These are phyloP conservation scores for Scaptomyza graminum DNA, from an alignment of 1,140 invertebrate species.

Conservation along the genomic window DNA sequence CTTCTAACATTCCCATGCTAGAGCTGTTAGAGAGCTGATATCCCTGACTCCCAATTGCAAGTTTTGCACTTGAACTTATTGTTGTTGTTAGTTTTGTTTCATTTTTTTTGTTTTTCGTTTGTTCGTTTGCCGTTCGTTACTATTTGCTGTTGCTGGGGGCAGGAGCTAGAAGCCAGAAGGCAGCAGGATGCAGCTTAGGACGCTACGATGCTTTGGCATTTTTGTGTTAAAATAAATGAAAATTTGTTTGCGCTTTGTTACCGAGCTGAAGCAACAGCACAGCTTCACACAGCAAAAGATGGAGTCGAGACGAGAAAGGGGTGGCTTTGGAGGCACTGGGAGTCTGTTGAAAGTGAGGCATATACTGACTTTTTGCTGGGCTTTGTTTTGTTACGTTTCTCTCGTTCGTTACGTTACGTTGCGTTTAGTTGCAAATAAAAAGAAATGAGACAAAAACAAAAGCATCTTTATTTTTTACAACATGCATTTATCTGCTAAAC, in stretches of 20 bases:
- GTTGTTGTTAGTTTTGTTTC: slow-evolving; percentile 21
- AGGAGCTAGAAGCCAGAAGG: background rate
- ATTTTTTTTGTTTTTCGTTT: slow-evolving; percentile 14
- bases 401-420: slow-evolving; percentile 61
- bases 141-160: slow-evolving; percentile 34
- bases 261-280: slow-evolving; percentile 40
- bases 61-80: slow-evolving; percentile 69
- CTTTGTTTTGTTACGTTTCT: slow-evolving; percentile 48
- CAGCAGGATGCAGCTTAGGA: slow-evolving; percentile 46
- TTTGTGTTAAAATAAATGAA: slow-evolving; percentile 81
- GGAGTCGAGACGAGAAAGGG: background rate
- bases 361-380: slow-evolving; percentile 48
- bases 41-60: slow-evolving; percentile 70
- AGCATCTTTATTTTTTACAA: slow-evolving; percentile 52
- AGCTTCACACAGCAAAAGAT: slow-evolving; percentile 2
- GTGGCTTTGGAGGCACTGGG: slow-evolving; percentile 14
- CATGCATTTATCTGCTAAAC: slow-evolving; percentile 74
- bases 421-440: slow-evolving; percentile 46
- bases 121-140: slow-evolving; percentile 16
- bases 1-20: background rate
- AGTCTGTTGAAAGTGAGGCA: slow-evolving; percentile 42
- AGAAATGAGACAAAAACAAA: slow-evolving; percentile 17
- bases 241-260: slow-evolving; percentile 80
- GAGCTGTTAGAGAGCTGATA: slow-evolving; percentile 64
- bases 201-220: slow-evolving; percentile 70